Conservation (phyloP, 1,140 invertebrate species). For the Triops cancriformis region DNA sequence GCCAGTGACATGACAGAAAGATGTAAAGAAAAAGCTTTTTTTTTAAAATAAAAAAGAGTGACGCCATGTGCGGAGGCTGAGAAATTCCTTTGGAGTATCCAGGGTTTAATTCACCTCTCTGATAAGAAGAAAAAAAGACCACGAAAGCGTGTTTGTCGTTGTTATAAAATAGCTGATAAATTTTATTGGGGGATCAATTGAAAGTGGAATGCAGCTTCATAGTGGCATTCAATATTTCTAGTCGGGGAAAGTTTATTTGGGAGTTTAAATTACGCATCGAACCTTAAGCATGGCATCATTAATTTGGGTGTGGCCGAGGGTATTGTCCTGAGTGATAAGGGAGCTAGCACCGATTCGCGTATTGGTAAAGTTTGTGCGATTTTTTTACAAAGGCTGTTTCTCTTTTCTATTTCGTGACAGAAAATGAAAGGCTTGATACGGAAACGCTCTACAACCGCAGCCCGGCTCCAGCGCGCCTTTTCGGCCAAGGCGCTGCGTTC, state of each 20-base stretch:
- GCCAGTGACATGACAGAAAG: background rate
- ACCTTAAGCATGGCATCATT: background rate
- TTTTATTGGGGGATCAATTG: background rate
- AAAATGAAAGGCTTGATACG: conserved; percentile 62
- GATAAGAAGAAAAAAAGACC: no score
- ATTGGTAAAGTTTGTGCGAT: background rate
- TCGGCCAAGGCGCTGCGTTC: conserved; percentile 39
- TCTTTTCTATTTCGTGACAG: conserved; percentile 43
- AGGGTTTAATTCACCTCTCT: no score
- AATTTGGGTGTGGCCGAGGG: background rate
- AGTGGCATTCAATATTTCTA: background rate
- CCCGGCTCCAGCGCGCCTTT: conserved; percentile 41
- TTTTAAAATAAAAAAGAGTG: background rate
- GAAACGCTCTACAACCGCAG: conserved; percentile 50
- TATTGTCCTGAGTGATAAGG: background rate
- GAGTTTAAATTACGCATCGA: background rate
- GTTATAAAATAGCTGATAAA: background rate
- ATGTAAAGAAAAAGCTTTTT: background rate
- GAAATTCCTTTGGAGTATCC: no score
- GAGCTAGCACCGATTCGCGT: background rate
- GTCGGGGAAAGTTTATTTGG: background rate
- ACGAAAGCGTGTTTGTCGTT: no score
- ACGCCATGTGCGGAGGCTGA: background rate
- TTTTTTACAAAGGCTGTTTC: background rate
- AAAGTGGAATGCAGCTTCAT: background rate